phyloP scores from a whole-genome alignment of 2,888 invertebrate species.

The Shargacucullia verbasci region DNA sequence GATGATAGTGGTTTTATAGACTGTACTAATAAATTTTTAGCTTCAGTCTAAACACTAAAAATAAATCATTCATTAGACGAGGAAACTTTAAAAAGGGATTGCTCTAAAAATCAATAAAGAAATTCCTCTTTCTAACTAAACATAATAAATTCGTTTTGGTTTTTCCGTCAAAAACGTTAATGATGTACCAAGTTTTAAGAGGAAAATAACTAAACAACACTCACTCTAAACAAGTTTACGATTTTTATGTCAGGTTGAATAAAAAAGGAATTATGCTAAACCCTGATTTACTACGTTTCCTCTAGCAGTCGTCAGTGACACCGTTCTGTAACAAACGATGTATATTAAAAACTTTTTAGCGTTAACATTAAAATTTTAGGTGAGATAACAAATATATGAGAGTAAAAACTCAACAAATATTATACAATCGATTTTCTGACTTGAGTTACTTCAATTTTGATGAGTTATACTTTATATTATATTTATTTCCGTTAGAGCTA shows the following conservation, averaged over 20 bases:
- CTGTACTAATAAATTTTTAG: no score
- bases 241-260: conserved; percentile 68
- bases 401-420: no score
- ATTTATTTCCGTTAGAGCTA: no score
- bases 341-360: conserved; percentile 36
- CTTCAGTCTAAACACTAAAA: no score
- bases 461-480: no score
- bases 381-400: no score
- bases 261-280: conserved; percentile 72
- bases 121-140: conserved; percentile 1
- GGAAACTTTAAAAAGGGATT: not conserved
- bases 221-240: conserved; percentile 62
- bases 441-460: no score
- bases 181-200: conserved; percentile 42
- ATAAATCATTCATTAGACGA: no score
- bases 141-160: conserved; percentile 17
- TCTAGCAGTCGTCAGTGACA: conserved; percentile 51
- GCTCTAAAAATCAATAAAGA: not conserved
- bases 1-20: no score
- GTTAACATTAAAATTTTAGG: no score
- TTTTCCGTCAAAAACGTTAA: conserved; percentile 40
- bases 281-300: conserved; percentile 64
- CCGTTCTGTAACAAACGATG: conserved; percentile 50
- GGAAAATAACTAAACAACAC: conserved; percentile 49
- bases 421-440: no score